These are phyloP conservation scores for Pempheris klunzingeri DNA, from an alignment of 2,797 vertebrate genomes.

Conservation along the genomic window DNA sequence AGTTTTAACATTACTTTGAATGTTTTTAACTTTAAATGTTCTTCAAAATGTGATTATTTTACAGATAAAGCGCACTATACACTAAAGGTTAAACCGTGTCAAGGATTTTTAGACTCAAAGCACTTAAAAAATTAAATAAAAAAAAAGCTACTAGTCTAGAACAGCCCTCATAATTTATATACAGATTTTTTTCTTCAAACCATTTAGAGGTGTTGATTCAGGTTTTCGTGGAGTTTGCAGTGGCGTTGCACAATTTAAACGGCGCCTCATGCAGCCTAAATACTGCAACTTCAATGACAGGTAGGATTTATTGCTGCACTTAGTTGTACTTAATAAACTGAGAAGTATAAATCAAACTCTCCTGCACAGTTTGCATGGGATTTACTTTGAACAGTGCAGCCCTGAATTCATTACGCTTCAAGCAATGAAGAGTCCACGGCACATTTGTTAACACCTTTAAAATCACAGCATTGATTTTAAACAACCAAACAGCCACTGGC, in stretches of 20 bases:
- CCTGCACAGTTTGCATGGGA: neutral
- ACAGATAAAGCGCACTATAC: neutral
- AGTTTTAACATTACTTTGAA: no score
- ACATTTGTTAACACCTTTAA: conserved; percentile 64
- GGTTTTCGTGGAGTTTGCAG: neutral
- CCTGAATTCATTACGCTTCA: neutral
- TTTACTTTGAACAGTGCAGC: neutral
- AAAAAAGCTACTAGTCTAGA: no score
- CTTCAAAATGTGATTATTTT: no score
- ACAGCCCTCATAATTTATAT: no score
- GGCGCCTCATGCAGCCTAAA: neutral
- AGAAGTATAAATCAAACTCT: neutral
- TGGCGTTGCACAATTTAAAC: neutral
- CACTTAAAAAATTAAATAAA: no score
- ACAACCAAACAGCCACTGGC: conserved; percentile 70
- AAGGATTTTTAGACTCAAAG: no score
- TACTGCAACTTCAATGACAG: no score
- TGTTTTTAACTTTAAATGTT: no score
- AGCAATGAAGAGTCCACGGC: conserved; percentile 55
- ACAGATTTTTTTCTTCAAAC: neutral
- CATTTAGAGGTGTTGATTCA: neutral
- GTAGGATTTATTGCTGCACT: neutral
- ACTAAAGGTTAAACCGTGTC: neutral
- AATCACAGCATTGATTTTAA: conserved; percentile 75
- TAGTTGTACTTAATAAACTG: neutral